phyloP scores from a whole-genome alignment of 2,797 vertebrate genomes.

The Spheniscus humboldti region DNA sequence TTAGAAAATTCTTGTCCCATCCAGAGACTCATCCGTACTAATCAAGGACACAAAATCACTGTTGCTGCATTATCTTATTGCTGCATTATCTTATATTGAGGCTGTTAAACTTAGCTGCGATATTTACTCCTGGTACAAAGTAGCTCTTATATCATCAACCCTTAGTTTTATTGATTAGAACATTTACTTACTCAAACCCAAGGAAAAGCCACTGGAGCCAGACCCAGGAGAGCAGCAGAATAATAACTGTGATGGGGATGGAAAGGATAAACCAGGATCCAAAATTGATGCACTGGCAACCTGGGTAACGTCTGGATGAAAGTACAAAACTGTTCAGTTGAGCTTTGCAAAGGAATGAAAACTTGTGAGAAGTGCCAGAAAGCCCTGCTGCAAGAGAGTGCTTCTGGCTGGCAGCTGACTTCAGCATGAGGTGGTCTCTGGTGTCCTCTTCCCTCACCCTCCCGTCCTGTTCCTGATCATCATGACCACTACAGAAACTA shows the following conservation, averaged over 20 bases:
- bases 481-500: not conserved
- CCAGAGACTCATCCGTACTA: not conserved
- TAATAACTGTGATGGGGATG: conserved; percentile 80
- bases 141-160: not conserved
- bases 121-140: not conserved
- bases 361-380: not conserved
- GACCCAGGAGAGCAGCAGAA: conserved; percentile 86
- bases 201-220: conserved; percentile 92
- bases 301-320: conserved; percentile 81
- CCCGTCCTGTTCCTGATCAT: not conserved
- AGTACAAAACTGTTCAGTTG: not conserved
- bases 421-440: not conserved
- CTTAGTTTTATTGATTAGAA: not conserved
- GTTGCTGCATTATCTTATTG: not conserved
- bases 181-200: conserved; percentile 85
- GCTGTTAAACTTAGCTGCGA: not conserved
- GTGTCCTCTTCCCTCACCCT: not conserved
- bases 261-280: conserved; percentile 89
- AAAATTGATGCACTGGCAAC: conserved; percentile 84
- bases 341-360: not conserved
- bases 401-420: not conserved
- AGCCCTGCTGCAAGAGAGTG: not conserved
- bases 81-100: not conserved
- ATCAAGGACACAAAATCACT: not conserved
- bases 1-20: not conserved